These are phyloP conservation scores for Desmodus rotundus DNA, from an alignment of 2,113 vertebrate genomes.

Conservation along the genomic window DNA sequence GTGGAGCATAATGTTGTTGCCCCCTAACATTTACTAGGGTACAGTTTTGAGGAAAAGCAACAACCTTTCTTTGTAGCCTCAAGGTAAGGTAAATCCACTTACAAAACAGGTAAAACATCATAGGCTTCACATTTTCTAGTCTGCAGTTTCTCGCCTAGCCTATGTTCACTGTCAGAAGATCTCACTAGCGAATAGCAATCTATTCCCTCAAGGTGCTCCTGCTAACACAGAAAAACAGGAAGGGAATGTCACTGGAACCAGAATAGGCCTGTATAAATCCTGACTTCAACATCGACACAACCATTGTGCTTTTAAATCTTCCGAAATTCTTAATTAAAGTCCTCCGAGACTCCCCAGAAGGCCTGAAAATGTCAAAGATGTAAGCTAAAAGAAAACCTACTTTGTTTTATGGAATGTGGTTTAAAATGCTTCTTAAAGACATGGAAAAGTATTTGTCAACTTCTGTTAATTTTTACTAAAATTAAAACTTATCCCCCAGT, in stretches of 20 bases:
- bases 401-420: not conserved
- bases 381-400: not conserved
- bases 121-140: not conserved
- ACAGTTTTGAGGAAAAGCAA: not conserved
- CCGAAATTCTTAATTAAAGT: conserved; percentile 4
- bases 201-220: not conserved
- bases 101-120: not conserved
- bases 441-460: not conserved
- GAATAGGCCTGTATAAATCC: not conserved
- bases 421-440: conserved; percentile 11
- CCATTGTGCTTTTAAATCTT: not conserved
- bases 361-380: not conserved
- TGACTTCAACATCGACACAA: not conserved
- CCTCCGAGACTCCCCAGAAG: not conserved
- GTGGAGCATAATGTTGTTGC: not conserved
- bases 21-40: not conserved
- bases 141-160: not conserved
- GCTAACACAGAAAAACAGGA: not conserved
- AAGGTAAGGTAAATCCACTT: not conserved
- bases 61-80: not conserved
- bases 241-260: not conserved
- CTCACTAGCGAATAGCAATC: not conserved
- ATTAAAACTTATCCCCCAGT: not conserved
- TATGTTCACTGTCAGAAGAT: not conserved
- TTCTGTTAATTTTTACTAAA: conserved; percentile 7